Percentiles rank a stretch among this genome's conserved stretches.
These are phyloP conservation scores for Galerucella nymphaeae DNA, from an alignment of 2,888 invertebrate genomes.

Conservation along the genomic window DNA sequence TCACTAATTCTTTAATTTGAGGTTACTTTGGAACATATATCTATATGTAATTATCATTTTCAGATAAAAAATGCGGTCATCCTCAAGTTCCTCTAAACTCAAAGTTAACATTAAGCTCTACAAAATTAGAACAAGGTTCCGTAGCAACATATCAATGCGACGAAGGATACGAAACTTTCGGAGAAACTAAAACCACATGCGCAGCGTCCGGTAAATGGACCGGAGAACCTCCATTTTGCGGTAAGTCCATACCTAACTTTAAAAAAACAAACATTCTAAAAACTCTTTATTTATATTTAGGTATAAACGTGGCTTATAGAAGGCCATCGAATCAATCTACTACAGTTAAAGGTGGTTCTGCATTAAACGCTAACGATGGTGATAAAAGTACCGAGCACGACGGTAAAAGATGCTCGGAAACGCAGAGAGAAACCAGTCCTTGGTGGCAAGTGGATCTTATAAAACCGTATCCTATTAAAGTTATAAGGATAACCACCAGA, in stretches of 20 bases:
- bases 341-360: constrained; percentile 84
- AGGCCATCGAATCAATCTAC: constrained; percentile 94
- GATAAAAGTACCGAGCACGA: constrained; percentile 86
- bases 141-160: constrained; percentile 85
- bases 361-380: constrained; percentile 89
- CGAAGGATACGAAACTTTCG: constrained; percentile 88
- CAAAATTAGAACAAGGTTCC: constrained; percentile 69
- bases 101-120: constrained; percentile 73
- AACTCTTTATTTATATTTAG: constrained; percentile 63
- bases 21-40: too few relatives aligned
- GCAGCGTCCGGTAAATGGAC: constrained; percentile 81
- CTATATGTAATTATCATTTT: too few relatives aligned
- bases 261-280: neutral
- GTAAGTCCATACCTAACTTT: constrained; percentile 65
- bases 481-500: constrained; percentile 86
- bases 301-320: constrained; percentile 85
- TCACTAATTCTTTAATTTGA: too few relatives aligned
- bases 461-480: constrained; percentile 84
- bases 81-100: constrained; percentile 89
- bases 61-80: constrained; percentile 76
- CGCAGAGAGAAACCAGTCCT: constrained; percentile 88
- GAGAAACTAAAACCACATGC: constrained; percentile 77
- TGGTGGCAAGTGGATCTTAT: constrained; percentile 95
- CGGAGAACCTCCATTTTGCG: constrained; percentile 86
- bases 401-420: constrained; percentile 89